Conservation (phyloP, 2,888 invertebrate genomes). For the Muschampia plurimacula region DNA sequence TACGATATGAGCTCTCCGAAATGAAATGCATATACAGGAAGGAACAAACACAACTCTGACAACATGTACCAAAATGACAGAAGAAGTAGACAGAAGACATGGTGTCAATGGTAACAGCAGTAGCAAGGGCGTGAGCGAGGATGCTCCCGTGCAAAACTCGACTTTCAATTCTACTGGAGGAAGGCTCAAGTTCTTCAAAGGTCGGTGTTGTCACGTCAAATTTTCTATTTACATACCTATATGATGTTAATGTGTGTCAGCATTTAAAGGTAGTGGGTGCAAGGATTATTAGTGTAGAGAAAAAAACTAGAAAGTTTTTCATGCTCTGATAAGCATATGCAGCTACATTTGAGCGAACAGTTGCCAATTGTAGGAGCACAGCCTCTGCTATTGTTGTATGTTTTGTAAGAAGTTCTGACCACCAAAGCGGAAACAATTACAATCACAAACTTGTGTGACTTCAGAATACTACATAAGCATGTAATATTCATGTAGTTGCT, state of each 20-base stretch:
- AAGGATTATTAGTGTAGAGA: conserved; percentile 44
- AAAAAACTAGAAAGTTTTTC: conserved; percentile 82
- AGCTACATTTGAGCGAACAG: conserved; percentile 70
- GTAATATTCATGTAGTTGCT: neutral
- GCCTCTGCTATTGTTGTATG: conserved; percentile 75
- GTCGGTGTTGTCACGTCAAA: conserved; percentile 65
- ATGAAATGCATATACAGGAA: conserved; percentile 88
- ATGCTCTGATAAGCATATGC: conserved; percentile 82
- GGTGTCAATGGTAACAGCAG: conserved; percentile 90
- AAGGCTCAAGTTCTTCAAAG: conserved; percentile 92
- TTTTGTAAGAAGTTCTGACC: conserved; percentile 71
- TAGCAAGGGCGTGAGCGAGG: conserved; percentile 81
- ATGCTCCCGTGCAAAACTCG: conserved; percentile 76
- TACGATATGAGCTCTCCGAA: conserved; percentile 83
- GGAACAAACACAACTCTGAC: conserved; percentile 87
- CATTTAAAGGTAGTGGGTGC: conserved; percentile 3
- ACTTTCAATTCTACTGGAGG: conserved; percentile 87
- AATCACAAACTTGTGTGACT: conserved; percentile 12
- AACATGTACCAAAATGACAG: conserved; percentile 89
- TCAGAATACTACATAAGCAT: neutral
- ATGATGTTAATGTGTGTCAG: neutral
- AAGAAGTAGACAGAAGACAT: conserved; percentile 90
- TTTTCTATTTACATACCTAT: conserved; percentile 11
- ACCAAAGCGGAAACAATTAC: conserved; percentile 66
- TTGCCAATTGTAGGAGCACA: conserved; percentile 75